Evolutionary conservation across 2,113 vertebrate species (phyloP).

Genomic region (Colistium nudipinnis): DNA sequence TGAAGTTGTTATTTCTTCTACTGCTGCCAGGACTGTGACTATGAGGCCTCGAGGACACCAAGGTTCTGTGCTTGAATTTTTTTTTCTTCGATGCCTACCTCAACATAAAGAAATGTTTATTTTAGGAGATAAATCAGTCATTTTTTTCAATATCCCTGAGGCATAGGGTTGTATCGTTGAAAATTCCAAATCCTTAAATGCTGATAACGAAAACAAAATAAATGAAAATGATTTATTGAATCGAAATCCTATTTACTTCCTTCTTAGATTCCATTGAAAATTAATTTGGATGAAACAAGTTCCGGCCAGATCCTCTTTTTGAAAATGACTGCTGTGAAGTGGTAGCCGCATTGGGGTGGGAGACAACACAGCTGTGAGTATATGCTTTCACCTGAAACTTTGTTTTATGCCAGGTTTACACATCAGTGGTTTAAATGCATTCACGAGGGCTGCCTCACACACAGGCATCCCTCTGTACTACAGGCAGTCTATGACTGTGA

Average conservation of each 20-base stretch:
- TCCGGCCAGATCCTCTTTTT: too few relatives aligned
- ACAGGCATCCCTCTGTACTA: neutral
- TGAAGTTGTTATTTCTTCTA: too few relatives aligned
- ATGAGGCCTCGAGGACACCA: too few relatives aligned
- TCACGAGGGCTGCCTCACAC: slow-evolving; percentile 6
- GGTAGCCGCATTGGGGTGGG: neutral
- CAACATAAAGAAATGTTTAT: neutral
- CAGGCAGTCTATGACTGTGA: neutral
- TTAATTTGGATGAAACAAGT: too few relatives aligned
- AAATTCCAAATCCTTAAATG: too few relatives aligned
- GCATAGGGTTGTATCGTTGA: too few relatives aligned
- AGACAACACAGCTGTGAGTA: slow-evolving; percentile 33
- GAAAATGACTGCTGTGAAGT: too few relatives aligned
- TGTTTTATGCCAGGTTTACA: neutral
- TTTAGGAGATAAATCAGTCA: too few relatives aligned
- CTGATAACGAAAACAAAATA: too few relatives aligned
- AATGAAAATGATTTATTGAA: neutral
- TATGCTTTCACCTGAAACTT: neutral
- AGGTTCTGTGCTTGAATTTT: neutral
- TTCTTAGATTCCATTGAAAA: neutral
- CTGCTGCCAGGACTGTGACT: neutral
- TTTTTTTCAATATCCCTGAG: too few relatives aligned
- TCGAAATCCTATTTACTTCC: neutral
- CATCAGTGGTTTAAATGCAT: slow-evolving; percentile 1
- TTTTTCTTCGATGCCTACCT: too few relatives aligned